Evolutionary conservation across 2,888 invertebrate genomes (phyloP).

Genomic region (Ypsolopha sequella): DNA sequence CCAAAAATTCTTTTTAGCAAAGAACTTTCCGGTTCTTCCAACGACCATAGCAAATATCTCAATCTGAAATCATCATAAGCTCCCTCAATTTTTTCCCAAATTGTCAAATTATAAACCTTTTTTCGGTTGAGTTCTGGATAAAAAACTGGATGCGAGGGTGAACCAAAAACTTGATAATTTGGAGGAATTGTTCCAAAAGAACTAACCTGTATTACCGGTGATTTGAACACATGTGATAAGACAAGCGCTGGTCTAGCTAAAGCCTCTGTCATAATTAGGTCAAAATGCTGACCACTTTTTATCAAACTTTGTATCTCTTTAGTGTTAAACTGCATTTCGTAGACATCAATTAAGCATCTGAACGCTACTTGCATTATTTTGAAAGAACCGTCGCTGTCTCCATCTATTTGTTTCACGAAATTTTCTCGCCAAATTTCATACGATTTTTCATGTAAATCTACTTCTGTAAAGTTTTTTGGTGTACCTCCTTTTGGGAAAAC

Average conservation of each 20-base stretch:
- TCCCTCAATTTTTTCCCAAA: slow-evolving; percentile 23
- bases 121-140: slow-evolving; percentile 18
- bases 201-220: slow-evolving; percentile 31
- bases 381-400: not conserved
- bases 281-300: slow-evolving; percentile 18
- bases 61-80: slow-evolving; percentile 11
- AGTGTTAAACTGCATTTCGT: slow-evolving; percentile 21
- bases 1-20: slow-evolving; percentile 1
- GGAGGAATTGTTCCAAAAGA: slow-evolving; percentile 21
- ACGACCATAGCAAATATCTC: not conserved
- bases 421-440: not conserved
- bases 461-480: slow-evolving; percentile 14
- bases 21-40: not conserved
- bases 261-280: slow-evolving; percentile 31
- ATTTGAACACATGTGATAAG: slow-evolving; percentile 25
- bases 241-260: slow-evolving; percentile 17
- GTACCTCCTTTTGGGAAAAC: slow-evolving; percentile 25
- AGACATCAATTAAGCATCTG: not conserved
- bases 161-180: slow-evolving; percentile 20
- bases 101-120: slow-evolving; percentile 17
- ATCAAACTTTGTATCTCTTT: slow-evolving; percentile 19
- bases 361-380: not conserved
- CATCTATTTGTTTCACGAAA: not conserved
- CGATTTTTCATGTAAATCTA: slow-evolving; percentile 5
- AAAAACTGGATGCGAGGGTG: slow-evolving; percentile 20